Base-by-base conservation (phyloP, 2,113 vertebrate genomes). In the Cheilinus undulatus region DNA sequence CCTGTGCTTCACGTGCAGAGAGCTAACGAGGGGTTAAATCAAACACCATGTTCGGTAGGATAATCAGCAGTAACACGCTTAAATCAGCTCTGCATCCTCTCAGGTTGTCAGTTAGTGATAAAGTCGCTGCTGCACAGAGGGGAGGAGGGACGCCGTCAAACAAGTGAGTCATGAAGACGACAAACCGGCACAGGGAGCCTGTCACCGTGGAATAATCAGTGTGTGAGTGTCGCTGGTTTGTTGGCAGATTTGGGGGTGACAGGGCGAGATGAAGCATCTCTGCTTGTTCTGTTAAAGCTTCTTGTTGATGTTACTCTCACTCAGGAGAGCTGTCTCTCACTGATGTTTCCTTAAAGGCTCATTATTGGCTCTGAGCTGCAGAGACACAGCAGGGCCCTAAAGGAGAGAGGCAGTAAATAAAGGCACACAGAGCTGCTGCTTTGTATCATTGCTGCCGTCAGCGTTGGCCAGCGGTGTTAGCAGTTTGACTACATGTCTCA, bases 111-210 rank as follows among this genome's bases (percentile, higher is more conserved):
- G 26, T n/a, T 28, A 66, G 40, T 73, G 73, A 65, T 48, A 68
- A 69, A 84, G 49, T 53, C 24, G 38, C 54, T 70, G 24, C 8
- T 24, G 45, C 46, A 62, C 57, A 32, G 34, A 67, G 23, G 27
- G 24, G 27, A 24, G 43, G 50, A 9, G 42, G 36, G 13, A 64
- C 8, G 34, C 43, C 64, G 78, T 83, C 66, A 65, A 19, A 27
- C 38, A 78, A 78, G 78, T 83, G 80, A 81, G 51, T 70, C 73
- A 84, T 76, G 40, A 52, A 36, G 69, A 75, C 27, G 51, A 78
- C 66, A 38, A 78, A 78, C 65, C 68, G 68, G 68, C 36, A 32
- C 20, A 0, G 53, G 59, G 52, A 74, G 34, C 50, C 38, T 78
- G 67, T 53, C n/a, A 15, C n/a, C 50, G 22, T 63, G 30, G 46